Conservation (phyloP, 2,113 vertebrate genomes). For the Edolisoma coerulescens region DNA sequence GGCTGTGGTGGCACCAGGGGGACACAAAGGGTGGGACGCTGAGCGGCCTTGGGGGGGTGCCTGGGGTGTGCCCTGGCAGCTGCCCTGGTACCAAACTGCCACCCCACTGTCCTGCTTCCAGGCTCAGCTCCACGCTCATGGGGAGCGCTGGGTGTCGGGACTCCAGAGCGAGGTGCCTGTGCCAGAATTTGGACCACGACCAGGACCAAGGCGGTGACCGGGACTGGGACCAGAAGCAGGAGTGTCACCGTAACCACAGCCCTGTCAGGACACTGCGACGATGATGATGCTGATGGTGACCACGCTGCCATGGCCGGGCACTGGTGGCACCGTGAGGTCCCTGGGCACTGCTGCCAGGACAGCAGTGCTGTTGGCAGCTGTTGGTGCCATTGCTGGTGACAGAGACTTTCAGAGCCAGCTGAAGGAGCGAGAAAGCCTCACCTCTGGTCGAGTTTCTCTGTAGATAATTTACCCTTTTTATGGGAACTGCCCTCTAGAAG, state of each 20-base stretch:
- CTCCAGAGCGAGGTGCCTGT: neutral
- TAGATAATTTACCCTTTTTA: neutral
- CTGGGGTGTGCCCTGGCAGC: neutral
- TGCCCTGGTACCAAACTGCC: neutral
- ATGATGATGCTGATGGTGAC: neutral
- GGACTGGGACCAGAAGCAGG: neutral
- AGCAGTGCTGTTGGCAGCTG: neutral
- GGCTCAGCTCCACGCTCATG: neutral
- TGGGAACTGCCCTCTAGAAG: neutral
- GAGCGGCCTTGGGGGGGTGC: neutral
- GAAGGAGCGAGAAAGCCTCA: neutral
- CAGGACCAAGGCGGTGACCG: neutral
- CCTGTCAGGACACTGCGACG: neutral
- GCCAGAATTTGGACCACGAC: no score
- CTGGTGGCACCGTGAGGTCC: neutral
- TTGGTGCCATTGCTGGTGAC: neutral
- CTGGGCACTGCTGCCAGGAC: neutral
- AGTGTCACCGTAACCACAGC: neutral
- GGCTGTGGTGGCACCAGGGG: neutral
- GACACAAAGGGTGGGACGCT: neutral
- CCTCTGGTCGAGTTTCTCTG: neutral
- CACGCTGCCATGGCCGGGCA: neutral
- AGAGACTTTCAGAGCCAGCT: neutral
- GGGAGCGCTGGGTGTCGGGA: neutral
- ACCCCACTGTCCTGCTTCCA: neutral